These are phyloP conservation scores for Subacronicta megacephala DNA, from an alignment of 2,888 invertebrate genomes.

Conservation along the genomic window DNA sequence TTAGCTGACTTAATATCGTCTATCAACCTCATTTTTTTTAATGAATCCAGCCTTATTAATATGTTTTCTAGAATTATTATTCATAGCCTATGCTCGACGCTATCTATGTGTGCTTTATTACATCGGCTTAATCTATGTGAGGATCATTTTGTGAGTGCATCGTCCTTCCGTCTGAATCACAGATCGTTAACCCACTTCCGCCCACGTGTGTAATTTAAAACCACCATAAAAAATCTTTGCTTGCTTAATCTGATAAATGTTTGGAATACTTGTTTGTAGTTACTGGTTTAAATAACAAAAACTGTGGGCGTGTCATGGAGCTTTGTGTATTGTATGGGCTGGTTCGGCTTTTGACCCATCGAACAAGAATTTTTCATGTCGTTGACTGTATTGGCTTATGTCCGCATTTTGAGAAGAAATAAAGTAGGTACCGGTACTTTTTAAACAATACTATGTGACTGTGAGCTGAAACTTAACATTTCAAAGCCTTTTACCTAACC, in stretches of 20 bases:
- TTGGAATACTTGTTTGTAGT: constrained; percentile 54
- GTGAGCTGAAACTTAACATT: too few species aligned
- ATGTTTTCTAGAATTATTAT: constrained; percentile 25
- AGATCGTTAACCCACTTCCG: constrained; percentile 78
- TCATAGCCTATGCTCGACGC: constrained; percentile 16
- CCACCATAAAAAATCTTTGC: constrained; percentile 50
- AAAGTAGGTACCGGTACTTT: neutral
- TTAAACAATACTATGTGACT: too few species aligned
- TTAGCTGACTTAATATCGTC: too few species aligned
- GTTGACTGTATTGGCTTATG: constrained; percentile 12
- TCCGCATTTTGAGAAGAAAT: constrained; percentile 12
- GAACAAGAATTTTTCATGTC: constrained; percentile 39
- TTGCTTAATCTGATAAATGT: constrained; percentile 46
- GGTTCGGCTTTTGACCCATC: constrained; percentile 34
- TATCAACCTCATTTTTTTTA: too few species aligned
- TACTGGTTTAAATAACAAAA: constrained; percentile 64
- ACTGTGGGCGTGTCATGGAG: constrained; percentile 62
- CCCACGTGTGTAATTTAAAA: constrained; percentile 68
- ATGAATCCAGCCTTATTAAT: constrained; percentile 30
- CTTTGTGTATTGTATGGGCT: constrained; percentile 50
- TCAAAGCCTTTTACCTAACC: too few species aligned
- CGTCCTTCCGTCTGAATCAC: constrained; percentile 72
- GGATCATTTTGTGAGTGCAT: constrained; percentile 59
- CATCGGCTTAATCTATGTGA: constrained; percentile 34
- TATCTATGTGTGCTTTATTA: constrained; percentile 30